Base-by-base conservation (phyloP, 2,113 vertebrate genomes). In the Galemys pyrenaicus region DNA sequence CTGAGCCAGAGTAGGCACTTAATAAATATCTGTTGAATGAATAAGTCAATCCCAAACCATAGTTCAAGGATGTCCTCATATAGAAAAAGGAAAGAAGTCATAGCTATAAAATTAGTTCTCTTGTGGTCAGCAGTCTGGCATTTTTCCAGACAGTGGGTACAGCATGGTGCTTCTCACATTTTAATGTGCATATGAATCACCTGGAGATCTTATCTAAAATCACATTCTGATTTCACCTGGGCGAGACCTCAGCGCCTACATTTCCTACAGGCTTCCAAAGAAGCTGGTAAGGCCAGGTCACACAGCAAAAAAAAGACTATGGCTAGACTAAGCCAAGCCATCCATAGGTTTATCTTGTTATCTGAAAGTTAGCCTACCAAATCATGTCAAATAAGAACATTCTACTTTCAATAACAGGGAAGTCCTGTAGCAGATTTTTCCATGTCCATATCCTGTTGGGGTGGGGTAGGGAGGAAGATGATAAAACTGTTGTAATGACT, bases 21-120 rank as follows among this genome's bases (percentile, higher is more conserved):
- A 65, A 88, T 89, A 83, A 83, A 83, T 62, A 93, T 56, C 56
- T 93, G 35, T 60, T 32, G 17, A 81, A 77, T 13, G 7, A 62
- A 51, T 54, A n/a, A 73, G 65, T 81, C 35, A 91, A 54, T 81
- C 62, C 37, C 32, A 88, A 4, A 26, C 62, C 28, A 73, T 67
- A 68, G 11, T 56, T 91, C 8, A 81, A 30, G 35, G 51, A 65
- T 56, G 32, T 54, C 35, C 46, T 87, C 68, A 77, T 20, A 16
- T 2, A 75, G 22, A 17, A 85, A 94, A 89, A 54, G 44, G 60
- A 81, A 78, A 68, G 35, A 58, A 9, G 3, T 28, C 20, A 60
- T 9, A 41, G 51, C 11, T 75, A 0, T 44, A 51, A 67, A 65
- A 64, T 74, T 7, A 87, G 24, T 35, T 80, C 22, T 92, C 12